phyloP scores from a whole-genome alignment of 2,113 vertebrate genomes.

The Galemys pyrenaicus region DNA sequence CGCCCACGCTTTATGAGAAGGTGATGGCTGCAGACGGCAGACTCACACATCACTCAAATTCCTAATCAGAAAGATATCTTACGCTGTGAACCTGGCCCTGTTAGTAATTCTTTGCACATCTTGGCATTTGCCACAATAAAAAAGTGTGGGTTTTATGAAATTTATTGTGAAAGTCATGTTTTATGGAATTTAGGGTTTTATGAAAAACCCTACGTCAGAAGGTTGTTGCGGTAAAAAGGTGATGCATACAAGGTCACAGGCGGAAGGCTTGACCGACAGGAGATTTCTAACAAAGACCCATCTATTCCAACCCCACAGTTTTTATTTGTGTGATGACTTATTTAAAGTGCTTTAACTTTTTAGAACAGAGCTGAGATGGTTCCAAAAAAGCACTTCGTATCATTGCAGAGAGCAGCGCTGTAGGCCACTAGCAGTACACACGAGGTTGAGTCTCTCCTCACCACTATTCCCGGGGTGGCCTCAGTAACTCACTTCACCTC shows the following conservation, averaged over 20 bases:
- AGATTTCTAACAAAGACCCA: no score
- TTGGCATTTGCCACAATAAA: not conserved
- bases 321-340: not conserved
- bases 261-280: no score
- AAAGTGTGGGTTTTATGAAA: not conserved
- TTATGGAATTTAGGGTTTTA: no score
- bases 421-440: not conserved
- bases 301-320: no score
- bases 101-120: not conserved
- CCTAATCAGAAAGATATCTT: not conserved
- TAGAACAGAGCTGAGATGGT: not conserved
- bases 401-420: not conserved
- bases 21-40: not conserved
- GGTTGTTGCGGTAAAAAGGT: no score
- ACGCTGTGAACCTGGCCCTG: not conserved
- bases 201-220: no score
- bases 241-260: no score
- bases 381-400: not conserved
- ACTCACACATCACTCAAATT: not conserved
- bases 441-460: not conserved
- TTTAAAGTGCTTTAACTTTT: not conserved
- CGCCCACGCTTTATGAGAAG: not conserved
- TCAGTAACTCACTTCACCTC: not conserved
- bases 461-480: not conserved
- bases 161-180: no score